Evolutionary conservation across 2,888 invertebrate species (phyloP).

Genomic region (Polietes domitor): DNA sequence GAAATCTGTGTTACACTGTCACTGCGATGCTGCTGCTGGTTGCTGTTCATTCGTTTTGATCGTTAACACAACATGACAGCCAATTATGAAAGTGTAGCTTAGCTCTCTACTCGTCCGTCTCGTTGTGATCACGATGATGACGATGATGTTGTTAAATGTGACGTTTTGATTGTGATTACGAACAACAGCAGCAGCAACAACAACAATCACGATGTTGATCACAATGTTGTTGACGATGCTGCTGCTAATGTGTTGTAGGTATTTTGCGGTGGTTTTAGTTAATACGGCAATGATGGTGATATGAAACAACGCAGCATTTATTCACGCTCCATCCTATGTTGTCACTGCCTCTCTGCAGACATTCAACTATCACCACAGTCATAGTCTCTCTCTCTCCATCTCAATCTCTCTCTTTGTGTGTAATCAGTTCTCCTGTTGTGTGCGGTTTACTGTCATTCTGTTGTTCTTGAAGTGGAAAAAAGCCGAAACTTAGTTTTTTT

Average conservation of each 20-base stretch:
- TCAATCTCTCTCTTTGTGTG: neutral
- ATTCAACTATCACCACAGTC: neutral
- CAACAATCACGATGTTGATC: neutral
- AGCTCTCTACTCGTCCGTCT: neutral
- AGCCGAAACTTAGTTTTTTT: slow-evolving; percentile 59
- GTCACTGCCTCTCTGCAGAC: neutral
- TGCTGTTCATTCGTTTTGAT: slow-evolving; percentile 28
- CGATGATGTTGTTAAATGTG: slow-evolving; percentile 25
- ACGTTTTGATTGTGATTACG: slow-evolving; percentile 27
- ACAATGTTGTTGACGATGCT: slow-evolving; percentile 3
- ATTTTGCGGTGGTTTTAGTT: slow-evolving; percentile 20
- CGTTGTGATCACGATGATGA: slow-evolving; percentile 7
- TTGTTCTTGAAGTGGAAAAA: slow-evolving; percentile 49
- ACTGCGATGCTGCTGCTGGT: neutral
- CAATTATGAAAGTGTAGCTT: slow-evolving; percentile 51
- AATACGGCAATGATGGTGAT: neutral
- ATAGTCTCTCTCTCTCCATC: neutral
- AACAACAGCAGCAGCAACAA: neutral
- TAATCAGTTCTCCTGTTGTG: neutral
- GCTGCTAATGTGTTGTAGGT: slow-evolving; percentile 11
- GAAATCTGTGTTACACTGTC: slow-evolving; percentile 17
- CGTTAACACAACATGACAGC: slow-evolving; percentile 54
- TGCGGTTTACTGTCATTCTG: neutral
- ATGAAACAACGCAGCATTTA: no score
- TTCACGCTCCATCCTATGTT: neutral